Conservation (phyloP, 2,888 invertebrate species). For the Aelia acuminata region DNA sequence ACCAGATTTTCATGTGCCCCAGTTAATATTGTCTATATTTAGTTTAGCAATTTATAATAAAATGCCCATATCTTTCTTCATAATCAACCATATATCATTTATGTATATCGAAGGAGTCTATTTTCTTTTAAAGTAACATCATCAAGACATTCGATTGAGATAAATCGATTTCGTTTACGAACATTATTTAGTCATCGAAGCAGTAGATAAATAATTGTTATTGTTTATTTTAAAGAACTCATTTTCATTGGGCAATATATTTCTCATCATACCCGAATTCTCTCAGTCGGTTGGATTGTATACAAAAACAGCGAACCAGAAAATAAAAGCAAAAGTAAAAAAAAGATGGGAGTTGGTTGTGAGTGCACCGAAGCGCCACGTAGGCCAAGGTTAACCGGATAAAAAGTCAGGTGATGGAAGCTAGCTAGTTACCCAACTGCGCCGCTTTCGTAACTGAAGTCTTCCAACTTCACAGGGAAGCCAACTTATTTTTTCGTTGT, state of each 20-base stretch:
- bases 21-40: no score
- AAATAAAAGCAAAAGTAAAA: slow-evolving; percentile 36
- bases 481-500: not conserved
- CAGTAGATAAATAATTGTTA: no score
- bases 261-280: not conserved
- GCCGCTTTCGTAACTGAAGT: slow-evolving; percentile 12
- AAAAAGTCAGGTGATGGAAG: slow-evolving; percentile 45
- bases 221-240: no score
- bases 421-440: slow-evolving; percentile 38
- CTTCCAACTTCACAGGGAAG: not conserved
- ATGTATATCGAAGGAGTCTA: no score
- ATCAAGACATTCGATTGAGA: no score
- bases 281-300: not conserved
- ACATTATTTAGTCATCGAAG: no score
- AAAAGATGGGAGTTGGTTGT: not conserved
- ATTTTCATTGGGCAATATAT: not conserved
- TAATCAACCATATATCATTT: no score
- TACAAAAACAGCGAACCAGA: not conserved
- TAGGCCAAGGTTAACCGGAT: slow-evolving; percentile 56
- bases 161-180: no score
- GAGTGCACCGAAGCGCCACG: slow-evolving; percentile 40
- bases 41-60: no score
- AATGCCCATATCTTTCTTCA: no score
- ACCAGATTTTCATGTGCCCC: no score
- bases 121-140: no score